phyloP scores from a whole-genome alignment of 2,797 vertebrate species.

The Pitangus sulphuratus region DNA sequence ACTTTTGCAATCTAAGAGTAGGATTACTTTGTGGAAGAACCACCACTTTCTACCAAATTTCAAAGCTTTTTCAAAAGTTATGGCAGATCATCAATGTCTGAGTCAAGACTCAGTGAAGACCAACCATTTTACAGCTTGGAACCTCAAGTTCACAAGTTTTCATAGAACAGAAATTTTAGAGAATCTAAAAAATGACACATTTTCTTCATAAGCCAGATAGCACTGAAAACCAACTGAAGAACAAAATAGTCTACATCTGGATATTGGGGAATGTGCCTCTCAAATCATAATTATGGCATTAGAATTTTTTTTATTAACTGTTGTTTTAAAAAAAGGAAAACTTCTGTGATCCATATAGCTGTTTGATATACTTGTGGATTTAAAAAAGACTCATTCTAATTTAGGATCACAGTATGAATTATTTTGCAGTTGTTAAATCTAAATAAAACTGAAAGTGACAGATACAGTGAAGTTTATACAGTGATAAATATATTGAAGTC shows the following conservation, averaged over 20 bases:
- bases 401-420: not conserved
- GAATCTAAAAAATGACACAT: not conserved
- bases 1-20: not conserved
- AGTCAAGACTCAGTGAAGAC: not conserved
- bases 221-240: not conserved
- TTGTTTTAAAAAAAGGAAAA: not conserved
- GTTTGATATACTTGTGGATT: not conserved
- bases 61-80: not conserved
- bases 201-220: not conserved
- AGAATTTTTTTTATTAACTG: not conserved
- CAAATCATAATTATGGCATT: not conserved
- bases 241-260: not conserved
- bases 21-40: not conserved
- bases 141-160: not conserved
- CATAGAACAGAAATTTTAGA: not conserved
- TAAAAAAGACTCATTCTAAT: not conserved
- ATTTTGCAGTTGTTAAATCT: not conserved
- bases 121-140: not conserved
- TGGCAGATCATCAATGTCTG: not conserved
- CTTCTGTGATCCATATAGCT: not conserved
- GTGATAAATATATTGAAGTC: not conserved
- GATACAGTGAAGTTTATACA: not conserved
- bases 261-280: not conserved
- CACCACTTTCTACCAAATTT: not conserved
- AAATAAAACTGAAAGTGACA: not conserved